Conservation (phyloP, 2,888 invertebrate species). For the Ophion costatus region DNA sequence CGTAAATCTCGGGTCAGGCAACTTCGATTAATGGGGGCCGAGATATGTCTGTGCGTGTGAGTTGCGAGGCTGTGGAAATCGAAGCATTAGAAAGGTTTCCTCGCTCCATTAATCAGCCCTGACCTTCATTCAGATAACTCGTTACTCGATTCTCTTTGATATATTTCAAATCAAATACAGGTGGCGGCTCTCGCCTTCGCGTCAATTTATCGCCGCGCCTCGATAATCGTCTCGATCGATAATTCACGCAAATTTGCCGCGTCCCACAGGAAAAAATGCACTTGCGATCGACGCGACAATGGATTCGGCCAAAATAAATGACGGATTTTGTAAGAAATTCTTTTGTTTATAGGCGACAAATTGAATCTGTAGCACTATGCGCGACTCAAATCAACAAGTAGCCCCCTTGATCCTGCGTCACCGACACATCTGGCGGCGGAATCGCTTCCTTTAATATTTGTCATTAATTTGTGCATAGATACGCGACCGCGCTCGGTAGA, state of each 20-base stretch:
- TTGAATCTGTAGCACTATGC: not conserved
- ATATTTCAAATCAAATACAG: constrained; percentile 10
- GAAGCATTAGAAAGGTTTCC: constrained; percentile 61
- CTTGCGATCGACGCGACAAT: not conserved
- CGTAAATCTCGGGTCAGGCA: constrained; percentile 44
- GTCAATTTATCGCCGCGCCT: not conserved
- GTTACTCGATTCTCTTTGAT: constrained; percentile 32
- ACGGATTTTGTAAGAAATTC: not conserved
- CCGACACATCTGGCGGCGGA: constrained; percentile 19
- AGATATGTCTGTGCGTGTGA: not conserved
- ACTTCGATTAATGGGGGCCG: constrained; percentile 4
- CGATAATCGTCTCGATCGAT: constrained; percentile 5
- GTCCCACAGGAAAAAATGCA: not conserved
- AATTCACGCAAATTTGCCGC: not conserved
- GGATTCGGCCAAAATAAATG: not conserved
- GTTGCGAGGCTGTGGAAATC: constrained; percentile 1
- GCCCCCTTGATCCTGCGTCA: constrained; percentile 20
- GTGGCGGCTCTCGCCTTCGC: not conserved
- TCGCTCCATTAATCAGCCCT: constrained; percentile 52
- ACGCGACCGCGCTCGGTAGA: not conserved
- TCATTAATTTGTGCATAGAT: not conserved
- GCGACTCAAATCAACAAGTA: constrained; percentile 61
- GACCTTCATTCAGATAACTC: constrained; percentile 58
- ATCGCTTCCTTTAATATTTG: not conserved
- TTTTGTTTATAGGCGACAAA: not conserved